Percentiles rank a stretch among this genome's conserved stretches.
Evolutionary conservation across 2,888 invertebrate species (phyloP).

Genomic region (Halocaridina rubra): DNA sequence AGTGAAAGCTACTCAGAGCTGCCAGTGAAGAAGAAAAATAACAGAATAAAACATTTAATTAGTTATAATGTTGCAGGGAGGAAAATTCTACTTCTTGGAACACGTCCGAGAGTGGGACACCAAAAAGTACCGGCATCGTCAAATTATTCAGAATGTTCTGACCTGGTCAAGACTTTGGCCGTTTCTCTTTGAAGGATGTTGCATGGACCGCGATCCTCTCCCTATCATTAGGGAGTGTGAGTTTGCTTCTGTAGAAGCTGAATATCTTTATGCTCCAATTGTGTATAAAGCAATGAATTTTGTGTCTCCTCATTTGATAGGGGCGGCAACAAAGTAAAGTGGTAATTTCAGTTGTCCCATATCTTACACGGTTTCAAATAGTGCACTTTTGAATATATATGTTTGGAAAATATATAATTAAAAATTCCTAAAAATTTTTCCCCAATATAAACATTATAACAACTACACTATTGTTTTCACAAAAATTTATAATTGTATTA

Average conservation of each 20-base stretch:
- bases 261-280: conserved; percentile 37
- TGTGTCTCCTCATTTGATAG: conserved; percentile 16
- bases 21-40: too few species aligned
- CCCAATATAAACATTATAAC: too few species aligned
- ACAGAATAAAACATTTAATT: too few species aligned
- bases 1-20: too few species aligned
- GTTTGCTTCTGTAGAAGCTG: neutral
- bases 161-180: conserved; percentile 22
- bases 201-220: conserved; percentile 22
- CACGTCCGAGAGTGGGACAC: conserved; percentile 61
- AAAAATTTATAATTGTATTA: too few species aligned
- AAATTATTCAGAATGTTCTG: conserved; percentile 1
- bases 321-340: conserved; percentile 30
- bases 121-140: neutral
- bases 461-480: too few species aligned
- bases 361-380: too few species aligned
- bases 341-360: too few species aligned
- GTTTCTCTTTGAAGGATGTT: conserved; percentile 38
- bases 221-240: conserved; percentile 24
- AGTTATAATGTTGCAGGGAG: conserved; percentile 66
- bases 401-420: too few species aligned
- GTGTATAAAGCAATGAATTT: neutral
- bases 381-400: too few species aligned
- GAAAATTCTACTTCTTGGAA: conserved; percentile 66
- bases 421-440: too few species aligned